Base-by-base conservation (phyloP, 2,888 invertebrate genomes). In the Priapulus caudatus region DNA sequence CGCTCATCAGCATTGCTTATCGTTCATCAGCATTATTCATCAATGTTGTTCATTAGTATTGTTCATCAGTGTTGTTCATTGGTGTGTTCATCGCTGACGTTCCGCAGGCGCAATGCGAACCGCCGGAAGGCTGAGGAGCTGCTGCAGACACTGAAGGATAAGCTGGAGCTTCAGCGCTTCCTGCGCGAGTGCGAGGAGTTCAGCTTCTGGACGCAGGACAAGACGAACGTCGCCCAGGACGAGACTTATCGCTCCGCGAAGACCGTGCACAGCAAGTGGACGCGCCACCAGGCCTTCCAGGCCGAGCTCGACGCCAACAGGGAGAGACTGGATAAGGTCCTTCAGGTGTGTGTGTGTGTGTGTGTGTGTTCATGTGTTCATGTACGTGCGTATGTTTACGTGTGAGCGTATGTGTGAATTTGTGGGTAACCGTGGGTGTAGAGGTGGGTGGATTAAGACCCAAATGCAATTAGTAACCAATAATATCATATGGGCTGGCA, bases 241-340 rank as follows among this genome's bases (percentile, higher is more conserved):
- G 98, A 99, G 70, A 93, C 95, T 0, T 99, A 99, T 74, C 79
- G 92, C 59, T 93, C 93, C 61, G 95, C 98, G 15, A 98, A 98
- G 74, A 98, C 97, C 1, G 90, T 99, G 55, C 98, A 99, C 73
- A 93, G 93, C 60, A 99, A 99, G 72, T 99, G 97, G 89, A 93
- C 97, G 1, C 80, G 97, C 52, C 98, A 99, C 75, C 97, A 99
- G 74, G 98, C 98, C 0, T 99, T 98, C 74, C 97, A 97, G 73
- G 92, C 95, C 0, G 99, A 99, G 75, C 92, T 99, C 60, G 91
- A 88, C 4, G 91, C 98, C 48, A 99, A 99, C 64, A 75, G 75
- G 56, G 71, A 72, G 52, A 63, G 70, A 45, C 64, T 73, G n/a
- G 61, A 63, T 20, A 63, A 68, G 54, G 61, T 72, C 21, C 45